Conservation (phyloP, 2,113 vertebrate species). For the Oncorhynchus mykiss region DNA sequence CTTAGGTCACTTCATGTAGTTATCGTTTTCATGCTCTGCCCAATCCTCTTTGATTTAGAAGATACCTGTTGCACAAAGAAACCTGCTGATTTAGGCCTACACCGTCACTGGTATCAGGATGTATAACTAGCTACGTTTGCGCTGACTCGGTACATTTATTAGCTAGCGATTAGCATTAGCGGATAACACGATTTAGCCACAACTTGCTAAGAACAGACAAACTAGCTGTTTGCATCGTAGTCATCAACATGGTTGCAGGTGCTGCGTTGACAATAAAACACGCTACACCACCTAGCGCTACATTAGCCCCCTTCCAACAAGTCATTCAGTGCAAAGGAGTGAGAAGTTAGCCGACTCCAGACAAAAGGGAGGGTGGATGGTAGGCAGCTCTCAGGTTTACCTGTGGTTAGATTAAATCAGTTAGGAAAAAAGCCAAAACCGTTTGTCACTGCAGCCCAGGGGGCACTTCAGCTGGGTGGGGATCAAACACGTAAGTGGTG, state of each 20-base stretch:
- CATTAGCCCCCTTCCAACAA: slow-evolving; percentile 46
- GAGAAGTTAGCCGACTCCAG: slow-evolving; percentile 18
- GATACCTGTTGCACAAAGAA: no score
- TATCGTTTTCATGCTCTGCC: no score
- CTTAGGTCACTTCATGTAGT: no score
- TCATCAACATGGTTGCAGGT: background rate
- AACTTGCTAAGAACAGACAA: no score
- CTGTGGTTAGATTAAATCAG: slow-evolving; percentile 36
- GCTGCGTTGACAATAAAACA: background rate
- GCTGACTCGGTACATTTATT: no score
- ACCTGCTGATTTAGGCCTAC: no score
- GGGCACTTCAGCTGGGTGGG: slow-evolving; percentile 53
- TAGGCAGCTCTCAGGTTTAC: slow-evolving; percentile 43
- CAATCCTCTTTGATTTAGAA: no score
- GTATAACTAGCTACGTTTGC: no score
- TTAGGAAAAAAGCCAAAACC: slow-evolving; percentile 39
- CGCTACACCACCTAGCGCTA: background rate
- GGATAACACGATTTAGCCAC: no score
- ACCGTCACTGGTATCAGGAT: no score
- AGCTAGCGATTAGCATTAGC: no score
- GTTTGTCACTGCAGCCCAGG: slow-evolving; percentile 37
- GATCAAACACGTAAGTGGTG: slow-evolving; percentile 44
- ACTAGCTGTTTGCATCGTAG: no score
- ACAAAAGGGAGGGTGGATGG: slow-evolving; percentile 48
- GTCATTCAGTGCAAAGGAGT: slow-evolving; percentile 49